Evolutionary conservation across 2,888 invertebrate species (phyloP).

Genomic region (Ariolimax columbianus): DNA sequence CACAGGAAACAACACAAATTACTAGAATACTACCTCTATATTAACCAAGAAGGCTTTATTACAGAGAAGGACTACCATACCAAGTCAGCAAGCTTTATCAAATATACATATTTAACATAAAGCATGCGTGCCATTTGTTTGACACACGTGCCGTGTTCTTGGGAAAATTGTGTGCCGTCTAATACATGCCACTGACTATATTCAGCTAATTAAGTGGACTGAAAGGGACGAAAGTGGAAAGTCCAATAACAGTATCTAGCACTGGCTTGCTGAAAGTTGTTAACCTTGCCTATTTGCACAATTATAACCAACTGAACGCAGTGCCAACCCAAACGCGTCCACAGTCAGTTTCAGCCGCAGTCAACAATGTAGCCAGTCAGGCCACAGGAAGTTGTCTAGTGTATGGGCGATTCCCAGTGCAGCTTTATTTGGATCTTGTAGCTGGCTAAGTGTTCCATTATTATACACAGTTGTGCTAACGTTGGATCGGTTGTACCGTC

Average conservation of each 20-base stretch:
- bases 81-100: too few relatives aligned
- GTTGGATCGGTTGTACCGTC: not conserved
- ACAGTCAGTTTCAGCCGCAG: not conserved
- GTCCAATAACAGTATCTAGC: not conserved
- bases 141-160: too few relatives aligned
- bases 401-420: not conserved
- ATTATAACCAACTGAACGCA: not conserved
- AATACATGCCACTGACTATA: not conserved
- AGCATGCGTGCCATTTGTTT: too few relatives aligned
- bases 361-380: slow-evolving; percentile 21
- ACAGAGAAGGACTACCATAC: too few relatives aligned
- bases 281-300: not conserved
- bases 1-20: too few relatives aligned
- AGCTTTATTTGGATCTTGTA: not conserved
- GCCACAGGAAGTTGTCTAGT: slow-evolving; percentile 2
- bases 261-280: not conserved
- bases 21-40: too few relatives aligned
- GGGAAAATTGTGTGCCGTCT: too few relatives aligned
- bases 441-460: not conserved
- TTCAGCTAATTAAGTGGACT: not conserved
- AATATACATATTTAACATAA: too few relatives aligned
- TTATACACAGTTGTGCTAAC: not conserved
- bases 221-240: not conserved
- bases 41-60: too few relatives aligned
- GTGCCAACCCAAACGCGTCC: not conserved